A percentile compares a stretch with the other conserved stretches of the same genome.
Evolutionary conservation across 2,797 vertebrate species (phyloP).

Genomic region (Tolypeutes matacus): DNA sequence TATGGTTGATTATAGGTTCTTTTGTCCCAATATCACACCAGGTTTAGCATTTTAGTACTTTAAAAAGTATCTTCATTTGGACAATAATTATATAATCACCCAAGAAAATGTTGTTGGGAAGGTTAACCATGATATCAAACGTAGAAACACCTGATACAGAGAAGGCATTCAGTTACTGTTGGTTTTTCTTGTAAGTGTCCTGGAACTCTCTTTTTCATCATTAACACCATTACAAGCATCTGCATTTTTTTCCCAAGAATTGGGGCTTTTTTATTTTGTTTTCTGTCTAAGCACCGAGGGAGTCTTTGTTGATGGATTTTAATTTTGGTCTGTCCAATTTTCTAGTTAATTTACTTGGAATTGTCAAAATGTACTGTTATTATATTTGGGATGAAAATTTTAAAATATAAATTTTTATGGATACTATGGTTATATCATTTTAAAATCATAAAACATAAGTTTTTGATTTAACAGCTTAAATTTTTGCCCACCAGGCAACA

Average conservation of each 20-base stretch:
- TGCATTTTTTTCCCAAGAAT: not conserved
- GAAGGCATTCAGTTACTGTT: not conserved
- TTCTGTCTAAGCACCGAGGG: not conserved
- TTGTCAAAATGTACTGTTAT: not conserved
- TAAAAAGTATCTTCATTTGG: not conserved
- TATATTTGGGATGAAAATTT: not conserved
- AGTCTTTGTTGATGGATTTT: not conserved
- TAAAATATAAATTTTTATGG: not conserved
- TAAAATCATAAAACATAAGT: not conserved
- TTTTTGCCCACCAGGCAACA: not conserved
- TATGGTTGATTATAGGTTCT: not conserved
- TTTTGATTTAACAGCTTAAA: constrained; percentile 35
- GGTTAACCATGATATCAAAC: not conserved
- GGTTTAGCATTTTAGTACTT: not conserved
- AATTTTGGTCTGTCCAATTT: not conserved
- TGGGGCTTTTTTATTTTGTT: not conserved
- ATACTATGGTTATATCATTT: not conserved
- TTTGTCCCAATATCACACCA: not conserved
- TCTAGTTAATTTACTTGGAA: not conserved
- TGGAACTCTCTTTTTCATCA: not conserved
- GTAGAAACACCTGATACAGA: not conserved
- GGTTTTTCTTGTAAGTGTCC: not conserved
- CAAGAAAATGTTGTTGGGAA: not conserved
- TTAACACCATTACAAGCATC: not conserved
- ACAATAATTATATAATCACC: not conserved